Base-by-base conservation (phyloP, 2,888 invertebrate species). In the Drosophila neutralis region DNA sequence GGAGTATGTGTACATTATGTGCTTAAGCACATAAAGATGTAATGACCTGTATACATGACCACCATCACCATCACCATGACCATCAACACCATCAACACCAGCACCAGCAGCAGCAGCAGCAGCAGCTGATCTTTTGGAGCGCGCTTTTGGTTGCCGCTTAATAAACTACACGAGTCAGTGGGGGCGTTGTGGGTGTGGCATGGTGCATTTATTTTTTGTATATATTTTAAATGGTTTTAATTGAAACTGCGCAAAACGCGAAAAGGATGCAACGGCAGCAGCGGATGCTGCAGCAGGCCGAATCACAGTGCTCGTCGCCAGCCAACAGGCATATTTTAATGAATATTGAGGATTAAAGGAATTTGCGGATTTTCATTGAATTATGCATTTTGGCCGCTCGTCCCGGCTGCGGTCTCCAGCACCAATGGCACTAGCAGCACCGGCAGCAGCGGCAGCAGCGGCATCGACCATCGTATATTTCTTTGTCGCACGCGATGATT, bases 331-430 rank as follows among this genome's bases (percentile, higher is more conserved):
- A 83, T 86, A 88, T 90, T 92, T 91, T 92, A 92, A 92, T 92
- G 92, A 92, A 92, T 92, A 92, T 92, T 91, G 91, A 91, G 92
- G 92, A 92, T 92, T 92, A 92, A 92, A 92, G 92, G 92, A 92
- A 92, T 92, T 92, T 88, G 92, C 84, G 92, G 92, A 92, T 92
- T 92, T 92, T 91, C 91, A 92, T 92, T 92, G 91, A 92, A 92
- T 92, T 92, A 92, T 91, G 89, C 85, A 91, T 89, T 90, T 89
- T 86, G 78, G 78, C 76, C 78, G 65, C 76, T 90, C 87, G 84
- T 81, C 75, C 84, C 69, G 77, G 62, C 68, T 70, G 76, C 58
- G 83, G 79, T 78, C 62, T 51, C 42, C 73, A 63, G 40, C 67
- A 67, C 24, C 65, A 67, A 59, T 63, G 58, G 31, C 62, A 69